phyloP scores from a whole-genome alignment of 1,140 invertebrate genomes.

The Whitmania pigra region DNA sequence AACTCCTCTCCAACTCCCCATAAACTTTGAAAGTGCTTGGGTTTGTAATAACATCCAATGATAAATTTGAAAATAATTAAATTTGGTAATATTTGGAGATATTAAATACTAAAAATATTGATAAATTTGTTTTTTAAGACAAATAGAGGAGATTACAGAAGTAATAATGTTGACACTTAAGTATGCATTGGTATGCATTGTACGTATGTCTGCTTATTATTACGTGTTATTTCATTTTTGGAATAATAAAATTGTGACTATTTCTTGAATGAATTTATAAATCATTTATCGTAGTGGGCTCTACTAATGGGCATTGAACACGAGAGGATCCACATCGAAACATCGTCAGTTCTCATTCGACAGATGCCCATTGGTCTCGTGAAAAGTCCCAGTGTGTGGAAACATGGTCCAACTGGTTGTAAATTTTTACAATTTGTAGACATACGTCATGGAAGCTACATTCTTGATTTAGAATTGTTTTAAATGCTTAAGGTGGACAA shows the following conservation, averaged over 20 bases:
- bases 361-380: constrained; percentile 38
- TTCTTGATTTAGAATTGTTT: background rate
- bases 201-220: too few relatives aligned
- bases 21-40: constrained; percentile 38
- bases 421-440: background rate
- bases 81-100: too few relatives aligned
- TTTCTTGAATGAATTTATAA: background rate
- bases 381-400: constrained; percentile 33
- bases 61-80: too few relatives aligned
- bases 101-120: too few relatives aligned
- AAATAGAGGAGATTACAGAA: too few relatives aligned
- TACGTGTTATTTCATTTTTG: too few relatives aligned
- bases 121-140: too few relatives aligned
- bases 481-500: constrained; percentile 22
- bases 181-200: too few relatives aligned
- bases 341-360: constrained; percentile 40
- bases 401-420: constrained; percentile 32
- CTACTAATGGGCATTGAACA: constrained; percentile 43
- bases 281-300: constrained; percentile 34
- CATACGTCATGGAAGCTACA: too few relatives aligned
- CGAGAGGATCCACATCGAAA: constrained; percentile 42
- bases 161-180: too few relatives aligned
- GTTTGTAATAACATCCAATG: constrained; percentile 25
- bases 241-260: too few relatives aligned
- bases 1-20: constrained; percentile 37